Base-by-base conservation (phyloP, 2,113 vertebrate genomes). In the Rhabdomys dilectus region DNA sequence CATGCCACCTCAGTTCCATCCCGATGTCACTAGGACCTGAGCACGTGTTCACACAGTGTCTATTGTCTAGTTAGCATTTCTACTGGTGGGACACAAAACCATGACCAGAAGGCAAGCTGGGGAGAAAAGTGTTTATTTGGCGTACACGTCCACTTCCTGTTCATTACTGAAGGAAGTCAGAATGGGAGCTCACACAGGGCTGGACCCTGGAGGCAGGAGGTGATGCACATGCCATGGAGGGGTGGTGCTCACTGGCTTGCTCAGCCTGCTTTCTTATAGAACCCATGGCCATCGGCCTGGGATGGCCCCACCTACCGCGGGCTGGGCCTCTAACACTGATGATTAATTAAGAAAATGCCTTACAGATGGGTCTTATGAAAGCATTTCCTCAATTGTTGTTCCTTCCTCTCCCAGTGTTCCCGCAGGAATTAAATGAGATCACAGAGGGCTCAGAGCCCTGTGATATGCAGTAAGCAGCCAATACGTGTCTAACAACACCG, bases 1-100 rank as follows among this genome's bases (percentile, higher is more conserved):
- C 17, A 45, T 0, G 7, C 0, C 81, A n/a, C 31, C 36, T n/a
- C 70, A n/a, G 70, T n/a, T 72, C 8, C 70, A 24, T 0, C 9
- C 7, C 75, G 9, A 0, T 29, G 53, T 68, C 51, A 11, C 62
- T 29, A 51, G 62, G 7, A 53, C 70, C 89, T 0, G 6, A 66
- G 75, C 15, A 66, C 13, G 53, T 78, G 29, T 42, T 76, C 42
- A 53, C 15, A 29, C 11, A 88, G 0, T 1, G 84, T 17, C 24
- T 94, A 7, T n/a, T n/a, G 70, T n/a, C 70, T 72, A 72, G 70
- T 72, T 73, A 21, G 17, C 36, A n/a, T 39, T 73, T 73, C 70
- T 73, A 39, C 39, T 73, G 19, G 17, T 39, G 70, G 17, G 19
- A 73, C 19, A 21, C 9, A 39, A 3, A 17, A 39, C n/a, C 19